A percentile compares a stretch with the other conserved stretches of the same genome.
Evolutionary conservation across 1,140 invertebrate species (phyloP).

Genomic region (Leptinotarsa defecta): DNA sequence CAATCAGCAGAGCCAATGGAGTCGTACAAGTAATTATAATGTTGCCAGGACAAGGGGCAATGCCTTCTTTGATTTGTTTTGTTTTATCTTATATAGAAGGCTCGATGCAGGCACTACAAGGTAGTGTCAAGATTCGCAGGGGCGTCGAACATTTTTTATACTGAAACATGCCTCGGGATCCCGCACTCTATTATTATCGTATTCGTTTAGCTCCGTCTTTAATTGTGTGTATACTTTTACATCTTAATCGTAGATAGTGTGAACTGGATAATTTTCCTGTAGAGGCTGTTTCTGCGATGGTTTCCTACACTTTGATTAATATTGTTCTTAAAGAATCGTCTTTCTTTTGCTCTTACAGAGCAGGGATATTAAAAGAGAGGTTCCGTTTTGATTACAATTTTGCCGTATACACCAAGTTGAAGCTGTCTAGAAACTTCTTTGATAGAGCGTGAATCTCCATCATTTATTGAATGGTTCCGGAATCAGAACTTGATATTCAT

Average conservation of each 20-base stretch:
- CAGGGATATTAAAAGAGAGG: too few species aligned
- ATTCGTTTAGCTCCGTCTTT: slow-evolving; percentile 37
- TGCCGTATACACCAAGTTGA: too few species aligned
- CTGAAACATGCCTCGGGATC: slow-evolving; percentile 36
- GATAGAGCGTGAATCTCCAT: too few species aligned
- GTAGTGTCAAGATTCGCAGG: slow-evolving; percentile 38
- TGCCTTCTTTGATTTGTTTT: slow-evolving; percentile 28
- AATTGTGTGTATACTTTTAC: slow-evolving; percentile 38
- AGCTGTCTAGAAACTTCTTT: too few species aligned
- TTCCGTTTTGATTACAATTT: too few species aligned
- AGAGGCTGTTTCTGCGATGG: background rate
- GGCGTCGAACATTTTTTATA: slow-evolving; percentile 38
- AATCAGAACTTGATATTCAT: too few species aligned
- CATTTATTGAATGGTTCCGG: too few species aligned
- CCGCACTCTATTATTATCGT: slow-evolving; percentile 45
- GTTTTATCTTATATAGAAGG: slow-evolving; percentile 35
- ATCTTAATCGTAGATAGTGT: slow-evolving; percentile 27
- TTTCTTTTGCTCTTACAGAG: too few species aligned
- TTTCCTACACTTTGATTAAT: background rate
- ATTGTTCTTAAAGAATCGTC: background rate
- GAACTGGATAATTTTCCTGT: background rate
- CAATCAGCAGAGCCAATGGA: slow-evolving; percentile 22
- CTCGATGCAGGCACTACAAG: slow-evolving; percentile 30
- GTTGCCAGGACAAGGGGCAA: slow-evolving; percentile 32
- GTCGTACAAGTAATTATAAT: slow-evolving; percentile 38